A percentile compares a stretch with the other conserved stretches of the same genome.
These are phyloP conservation scores for Chloebia gouldiae DNA, from an alignment of 2,113 vertebrate genomes.

Conservation along the genomic window DNA sequence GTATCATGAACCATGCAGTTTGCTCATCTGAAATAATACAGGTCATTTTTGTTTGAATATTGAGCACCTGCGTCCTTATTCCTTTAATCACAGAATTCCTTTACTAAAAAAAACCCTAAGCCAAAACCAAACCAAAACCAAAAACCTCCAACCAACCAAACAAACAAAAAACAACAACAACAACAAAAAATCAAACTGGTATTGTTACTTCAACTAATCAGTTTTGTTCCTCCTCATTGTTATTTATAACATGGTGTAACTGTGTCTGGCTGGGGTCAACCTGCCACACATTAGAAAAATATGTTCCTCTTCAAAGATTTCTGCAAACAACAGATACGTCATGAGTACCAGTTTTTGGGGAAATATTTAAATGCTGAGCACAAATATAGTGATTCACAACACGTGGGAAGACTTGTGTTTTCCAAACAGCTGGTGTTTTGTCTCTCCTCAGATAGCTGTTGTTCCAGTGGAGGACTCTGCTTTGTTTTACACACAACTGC, in stretches of 20 bases:
- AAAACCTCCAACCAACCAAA: background rate
- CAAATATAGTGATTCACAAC: background rate
- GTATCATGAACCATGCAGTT: background rate
- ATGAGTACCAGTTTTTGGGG: background rate
- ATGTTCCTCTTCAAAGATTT: background rate
- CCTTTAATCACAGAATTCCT: background rate
- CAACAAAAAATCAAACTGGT: background rate
- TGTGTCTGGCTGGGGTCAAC: background rate
- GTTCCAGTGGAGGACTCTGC: background rate
- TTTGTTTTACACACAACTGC: background rate
- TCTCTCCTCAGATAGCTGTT: background rate
- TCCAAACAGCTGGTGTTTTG: slow-evolving; percentile 15
- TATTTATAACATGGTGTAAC: background rate
- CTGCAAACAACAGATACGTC: background rate
- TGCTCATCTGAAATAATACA: background rate
- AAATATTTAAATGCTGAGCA: background rate
- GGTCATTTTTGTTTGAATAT: background rate
- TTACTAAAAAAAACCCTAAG: background rate
- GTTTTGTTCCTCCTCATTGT: background rate
- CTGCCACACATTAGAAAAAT: background rate
- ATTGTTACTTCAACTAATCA: background rate
- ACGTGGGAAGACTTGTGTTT: slow-evolving; percentile 27
- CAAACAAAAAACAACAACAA: background rate
- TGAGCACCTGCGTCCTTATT: background rate
- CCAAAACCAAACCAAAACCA: background rate